Evolutionary conservation across 2,888 invertebrate genomes (phyloP).

Genomic region (Dimorphilus gyrociliatus): DNA sequence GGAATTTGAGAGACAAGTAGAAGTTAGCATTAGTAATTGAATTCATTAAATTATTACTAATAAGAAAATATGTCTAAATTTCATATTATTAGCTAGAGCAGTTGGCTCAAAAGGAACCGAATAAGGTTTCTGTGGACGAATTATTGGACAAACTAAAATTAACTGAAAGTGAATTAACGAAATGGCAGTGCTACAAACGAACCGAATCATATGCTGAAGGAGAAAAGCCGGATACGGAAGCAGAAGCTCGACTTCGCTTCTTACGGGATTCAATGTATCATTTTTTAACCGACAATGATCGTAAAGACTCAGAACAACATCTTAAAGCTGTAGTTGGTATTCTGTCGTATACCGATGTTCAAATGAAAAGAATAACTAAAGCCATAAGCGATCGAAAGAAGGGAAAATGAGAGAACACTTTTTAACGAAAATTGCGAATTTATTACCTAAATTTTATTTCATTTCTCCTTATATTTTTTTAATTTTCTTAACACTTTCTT

Average conservation of each 20-base stretch:
- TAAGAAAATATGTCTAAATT: slow-evolving; percentile 1
- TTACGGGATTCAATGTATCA: slow-evolving; percentile 27
- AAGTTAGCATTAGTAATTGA: slow-evolving; percentile 13
- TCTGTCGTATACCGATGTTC: slow-evolving; percentile 20
- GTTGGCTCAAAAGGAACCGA: slow-evolving; percentile 11
- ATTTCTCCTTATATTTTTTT: too few relatives aligned
- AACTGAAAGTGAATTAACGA: slow-evolving; percentile 25
- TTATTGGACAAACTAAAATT: slow-evolving; percentile 20
- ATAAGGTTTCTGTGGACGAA: slow-evolving; percentile 19
- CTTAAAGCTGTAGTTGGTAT: slow-evolving; percentile 27
- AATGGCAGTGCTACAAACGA: slow-evolving; percentile 24
- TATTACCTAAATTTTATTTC: too few relatives aligned
- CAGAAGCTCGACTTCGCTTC: slow-evolving; percentile 22
- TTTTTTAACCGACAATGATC: slow-evolving; percentile 19
- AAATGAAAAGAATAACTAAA: slow-evolving; percentile 18
- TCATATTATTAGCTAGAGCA: slow-evolving; percentile 19
- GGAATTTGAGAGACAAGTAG: slow-evolving; percentile 25
- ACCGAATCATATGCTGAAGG: slow-evolving; percentile 21
- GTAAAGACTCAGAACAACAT: slow-evolving; percentile 16
- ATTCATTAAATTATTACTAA: not conserved
- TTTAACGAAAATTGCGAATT: too few relatives aligned
- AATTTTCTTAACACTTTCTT: too few relatives aligned
- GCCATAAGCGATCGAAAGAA: slow-evolving; percentile 10
- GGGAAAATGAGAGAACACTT: too few relatives aligned
- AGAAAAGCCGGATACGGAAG: slow-evolving; percentile 21